These are phyloP conservation scores for Phytoseiulus persimilis DNA, from an alignment of 2,888 invertebrate genomes.

Conservation along the genomic window DNA sequence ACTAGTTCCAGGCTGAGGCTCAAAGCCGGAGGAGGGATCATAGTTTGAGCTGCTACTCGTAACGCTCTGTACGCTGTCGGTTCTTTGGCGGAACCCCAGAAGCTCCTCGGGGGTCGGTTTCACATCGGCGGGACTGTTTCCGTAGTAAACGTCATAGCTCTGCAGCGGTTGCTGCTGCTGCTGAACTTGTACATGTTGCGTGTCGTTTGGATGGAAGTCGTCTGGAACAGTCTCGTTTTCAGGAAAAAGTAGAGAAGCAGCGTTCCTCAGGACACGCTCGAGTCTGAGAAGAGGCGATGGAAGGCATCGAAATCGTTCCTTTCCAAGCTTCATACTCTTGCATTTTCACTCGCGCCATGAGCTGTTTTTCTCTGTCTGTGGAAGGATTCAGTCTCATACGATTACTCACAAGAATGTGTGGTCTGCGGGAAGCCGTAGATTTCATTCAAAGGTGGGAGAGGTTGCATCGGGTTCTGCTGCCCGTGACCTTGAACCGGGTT, in stretches of 20 bases:
- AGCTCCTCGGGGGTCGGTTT: conserved; percentile 21
- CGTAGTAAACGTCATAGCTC: neutral
- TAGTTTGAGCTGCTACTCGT: neutral
- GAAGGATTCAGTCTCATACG: too few species aligned
- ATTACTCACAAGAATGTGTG: neutral
- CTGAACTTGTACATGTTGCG: neutral
- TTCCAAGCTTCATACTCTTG: too few species aligned
- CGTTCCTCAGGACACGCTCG: neutral
- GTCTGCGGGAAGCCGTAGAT: neutral
- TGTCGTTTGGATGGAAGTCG: neutral
- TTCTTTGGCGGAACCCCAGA: conserved; percentile 20
- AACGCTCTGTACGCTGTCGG: neutral
- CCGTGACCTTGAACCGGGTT: neutral
- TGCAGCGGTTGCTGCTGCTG: neutral
- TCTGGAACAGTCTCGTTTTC: neutral
- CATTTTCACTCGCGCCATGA: too few species aligned
- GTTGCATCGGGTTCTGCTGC: neutral
- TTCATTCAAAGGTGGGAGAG: neutral
- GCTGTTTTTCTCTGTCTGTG: too few species aligned
- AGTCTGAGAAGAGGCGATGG: too few species aligned
- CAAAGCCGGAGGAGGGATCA: neutral
- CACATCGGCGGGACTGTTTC: neutral
- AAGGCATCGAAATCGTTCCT: too few species aligned
- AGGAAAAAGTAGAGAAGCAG: neutral
- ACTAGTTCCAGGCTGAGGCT: conserved; percentile 31